Base-by-base conservation (phyloP, 2,113 vertebrate genomes). In the Cyprinus carpio region DNA sequence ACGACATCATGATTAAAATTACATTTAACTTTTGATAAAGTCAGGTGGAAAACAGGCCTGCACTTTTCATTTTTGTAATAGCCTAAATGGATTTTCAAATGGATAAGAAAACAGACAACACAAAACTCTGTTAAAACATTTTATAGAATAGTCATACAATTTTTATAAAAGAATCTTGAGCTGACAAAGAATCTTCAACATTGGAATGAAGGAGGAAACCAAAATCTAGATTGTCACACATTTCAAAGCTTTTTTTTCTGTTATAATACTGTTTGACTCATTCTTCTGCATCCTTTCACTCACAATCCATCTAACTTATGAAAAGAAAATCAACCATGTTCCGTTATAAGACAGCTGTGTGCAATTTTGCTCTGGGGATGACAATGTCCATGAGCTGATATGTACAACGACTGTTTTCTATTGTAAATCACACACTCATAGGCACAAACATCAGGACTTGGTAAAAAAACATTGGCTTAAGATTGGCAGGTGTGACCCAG, bases 151-250 rank as follows among this genome's bases (percentile, higher is more conserved):
- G 89, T 91, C 89, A 89, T 90, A 92, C 90, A 90, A 78, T 92
- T 92, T 81, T 80, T 88, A 86, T 92, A 92, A 94, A 94, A 94
- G 85, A 88, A 90, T 83, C 62, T 64, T 90, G 25, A 80, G 87
- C 87, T 89, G 91, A 90, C 86, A 80, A 90, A 90, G 85, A 90
- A 89, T 87, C 86, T 81, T 90, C 91, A 86, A 91, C 89, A 46
- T 62, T 34, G 37, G 91, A 94, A 93, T 94, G 93, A 92, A 93
- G 91, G 90, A 93, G 92, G 91, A 95, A 93, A 76, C 75, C 90
- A 92, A 83, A 93, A 93, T 93, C 92, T 93, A 92, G 96, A 97
- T 97, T 96, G 96, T 97, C 96, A 94, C 90, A 93, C 92, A 92
- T 94, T 92, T 87, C 94, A 95, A 90, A 89, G 88, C 95, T 85